These are phyloP conservation scores for Anthonomus grandis DNA, from an alignment of 1,140 invertebrate genomes.

Conservation along the genomic window DNA sequence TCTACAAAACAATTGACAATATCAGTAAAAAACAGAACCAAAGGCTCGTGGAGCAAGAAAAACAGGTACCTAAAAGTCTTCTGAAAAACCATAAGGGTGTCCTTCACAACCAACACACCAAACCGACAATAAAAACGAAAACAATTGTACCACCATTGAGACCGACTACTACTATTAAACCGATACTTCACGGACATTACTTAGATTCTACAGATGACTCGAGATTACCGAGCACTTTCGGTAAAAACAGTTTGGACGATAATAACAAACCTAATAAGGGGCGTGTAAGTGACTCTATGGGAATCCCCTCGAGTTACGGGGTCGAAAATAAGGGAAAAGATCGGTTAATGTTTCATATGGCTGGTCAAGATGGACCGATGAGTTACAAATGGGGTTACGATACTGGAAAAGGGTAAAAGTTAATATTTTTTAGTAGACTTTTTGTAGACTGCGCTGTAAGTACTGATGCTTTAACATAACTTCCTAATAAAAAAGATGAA, in stretches of 20 bases:
- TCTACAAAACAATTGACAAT: slow-evolving; percentile 37
- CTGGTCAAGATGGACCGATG: slow-evolving; percentile 74
- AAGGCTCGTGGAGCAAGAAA: slow-evolving; percentile 31
- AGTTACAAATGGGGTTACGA: slow-evolving; percentile 86
- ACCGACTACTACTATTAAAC: neutral
- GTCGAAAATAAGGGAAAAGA: neutral
- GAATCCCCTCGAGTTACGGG: slow-evolving; percentile 7
- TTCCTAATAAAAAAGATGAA: no score
- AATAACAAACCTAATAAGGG: slow-evolving; percentile 10
- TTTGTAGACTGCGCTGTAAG: no score
- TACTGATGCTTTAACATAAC: no score
- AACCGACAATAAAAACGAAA: slow-evolving; percentile 13
- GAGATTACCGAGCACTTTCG: neutral
- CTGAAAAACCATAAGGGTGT: neutral
- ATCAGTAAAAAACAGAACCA: slow-evolving; percentile 43
- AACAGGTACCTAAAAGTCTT: slow-evolving; percentile 21
- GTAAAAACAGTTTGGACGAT: slow-evolving; percentile 1
- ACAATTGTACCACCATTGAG: slow-evolving; percentile 1
- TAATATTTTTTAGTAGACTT: slow-evolving; percentile 14
- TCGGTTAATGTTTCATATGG: slow-evolving; percentile 55
- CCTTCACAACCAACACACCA: neutral
- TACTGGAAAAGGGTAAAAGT: slow-evolving; percentile 72
- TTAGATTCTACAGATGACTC: neutral
- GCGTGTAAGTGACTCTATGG: slow-evolving; percentile 15
- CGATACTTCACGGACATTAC: neutral